phyloP scores from a whole-genome alignment of 2,797 vertebrate species.

The Lophius americanus region DNA sequence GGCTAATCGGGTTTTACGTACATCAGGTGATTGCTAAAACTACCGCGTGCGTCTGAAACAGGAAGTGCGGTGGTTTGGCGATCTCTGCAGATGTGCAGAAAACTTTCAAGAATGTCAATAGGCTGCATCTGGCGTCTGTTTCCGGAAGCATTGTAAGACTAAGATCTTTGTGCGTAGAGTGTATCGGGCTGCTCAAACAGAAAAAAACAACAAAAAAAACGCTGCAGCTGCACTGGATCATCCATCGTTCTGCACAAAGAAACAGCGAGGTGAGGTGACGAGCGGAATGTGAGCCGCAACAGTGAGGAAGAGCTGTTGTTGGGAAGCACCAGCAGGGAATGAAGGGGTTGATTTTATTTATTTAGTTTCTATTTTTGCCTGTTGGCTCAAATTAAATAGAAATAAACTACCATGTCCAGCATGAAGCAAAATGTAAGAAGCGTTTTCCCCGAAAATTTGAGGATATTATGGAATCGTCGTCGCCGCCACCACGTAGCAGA shows the following conservation, averaged over 20 bases:
- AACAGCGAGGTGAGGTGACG: not conserved
- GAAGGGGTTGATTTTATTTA: not conserved
- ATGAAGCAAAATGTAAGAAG: no score
- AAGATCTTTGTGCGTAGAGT: not conserved
- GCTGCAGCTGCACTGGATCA: not conserved
- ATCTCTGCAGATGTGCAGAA: conserved; percentile 2
- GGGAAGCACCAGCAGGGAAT: not conserved
- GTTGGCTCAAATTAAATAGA: not conserved
- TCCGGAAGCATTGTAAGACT: not conserved
- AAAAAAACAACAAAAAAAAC: not conserved
- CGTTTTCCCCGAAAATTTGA: no score
- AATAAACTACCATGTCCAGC: no score
- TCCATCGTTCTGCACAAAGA: not conserved
- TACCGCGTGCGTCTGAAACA: conserved; percentile 2
- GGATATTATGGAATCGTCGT: no score
- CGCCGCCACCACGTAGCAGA: no score
- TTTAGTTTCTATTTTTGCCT: not conserved
- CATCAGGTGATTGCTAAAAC: not conserved
- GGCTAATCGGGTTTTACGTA: not conserved
- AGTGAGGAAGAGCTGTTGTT: not conserved
- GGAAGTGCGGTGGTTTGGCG: not conserved
- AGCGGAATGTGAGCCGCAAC: not conserved
- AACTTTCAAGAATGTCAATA: not conserved
- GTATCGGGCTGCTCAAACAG: not conserved
- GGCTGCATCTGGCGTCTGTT: not conserved